Base-by-base conservation (phyloP, 2,113 vertebrate genomes). In the Calyptomena viridis region DNA sequence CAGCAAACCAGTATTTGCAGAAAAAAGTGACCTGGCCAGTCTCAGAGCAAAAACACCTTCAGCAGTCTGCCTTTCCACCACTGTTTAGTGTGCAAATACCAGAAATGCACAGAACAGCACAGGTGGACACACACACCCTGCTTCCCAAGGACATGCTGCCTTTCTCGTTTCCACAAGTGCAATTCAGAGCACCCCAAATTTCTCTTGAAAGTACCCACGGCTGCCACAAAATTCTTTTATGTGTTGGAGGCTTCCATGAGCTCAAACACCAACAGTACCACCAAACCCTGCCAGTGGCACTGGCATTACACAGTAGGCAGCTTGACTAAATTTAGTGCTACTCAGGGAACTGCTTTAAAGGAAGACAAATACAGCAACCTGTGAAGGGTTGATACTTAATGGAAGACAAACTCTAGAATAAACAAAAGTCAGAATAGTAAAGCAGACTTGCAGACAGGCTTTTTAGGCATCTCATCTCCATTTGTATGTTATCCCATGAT, bases 41-140 rank as follows among this genome's bases (percentile, higher is more conserved):
- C 22, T 42, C 1, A 1, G 14, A 67, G 30, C 47, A 59, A 23
- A 1, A 4, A 4, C 30, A 72, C 18, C 16, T 16, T 24, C 52
- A 75, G 21, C 42, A 2, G 33, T 52, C 40, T 20, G 21, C 40
- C 47, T 33, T 69, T 47, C 44, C 52, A 50, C 28, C 78, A 30
- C 35, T 17, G 21, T 12, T 46, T 4, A 60, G 23, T 1, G 11
- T 49, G 28, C 22, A 20, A 49, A 46, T 9, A 44, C 12, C 42
- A 53, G 59, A 82, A 81, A 76, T 2, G 20, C 14, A 33, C 4
- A 11, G 0, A 5, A 8, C 12, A 18, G 39, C 64, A 66, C 31
- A 62, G 0, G 1, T 4, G 27, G 33, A 46, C 2, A 5, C 31
- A 27, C 0, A 1, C 17, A 52, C 27, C 4, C 58, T 27, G 30